Base-by-base conservation (phyloP, 2,797 vertebrate genomes). In the Hirundo rustica region DNA sequence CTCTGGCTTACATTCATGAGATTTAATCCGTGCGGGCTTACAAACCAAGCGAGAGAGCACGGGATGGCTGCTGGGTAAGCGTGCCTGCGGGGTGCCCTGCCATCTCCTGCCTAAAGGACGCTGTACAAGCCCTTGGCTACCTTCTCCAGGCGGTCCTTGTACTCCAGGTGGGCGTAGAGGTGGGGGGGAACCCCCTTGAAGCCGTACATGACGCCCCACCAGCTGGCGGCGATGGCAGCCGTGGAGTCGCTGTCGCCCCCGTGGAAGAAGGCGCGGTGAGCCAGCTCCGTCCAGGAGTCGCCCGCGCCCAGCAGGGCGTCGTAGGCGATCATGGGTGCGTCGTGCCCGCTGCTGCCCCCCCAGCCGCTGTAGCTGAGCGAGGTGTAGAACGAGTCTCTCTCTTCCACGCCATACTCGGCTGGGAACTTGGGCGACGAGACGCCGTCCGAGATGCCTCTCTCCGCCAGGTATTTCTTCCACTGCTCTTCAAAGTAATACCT, bases 321-420 rank as follows among this genome's bases (percentile, higher is more conserved):
- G 0, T 98, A 98, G 50, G 98, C 98, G 2, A 98, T 98, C 98
- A 98, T 98, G 82, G 98, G 98, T 11, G 98, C 98, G 5, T 98
- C 98, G 0, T 98, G 98, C 3, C 98, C 98, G 2, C 98, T 98
- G 96, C 97, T 96, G 70, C 98, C 98, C 0, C 96, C 98, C 97
- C 97, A 98, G 86, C 98, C 98, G 0, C 55, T 38, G 16, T 96
- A 98, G 96, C 98, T 98, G 40, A 98, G 23, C 0, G 97, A 96
- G 2, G 42, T 66, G 79, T 98, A 98, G 95, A 98, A 98, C 0
- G 17, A 16, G 51, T 98, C 98, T 50, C 98, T 96, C 92, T 98
- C 97, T 50, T 97, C 92, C 76, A 98, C 98, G 0, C 88, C 97
- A 0, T 98, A 98, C 12, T 48, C 40, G 25, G 92, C 4, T 0